Base-by-base conservation (phyloP, 2,797 vertebrate genomes). In the Gambelia wislizenii region DNA sequence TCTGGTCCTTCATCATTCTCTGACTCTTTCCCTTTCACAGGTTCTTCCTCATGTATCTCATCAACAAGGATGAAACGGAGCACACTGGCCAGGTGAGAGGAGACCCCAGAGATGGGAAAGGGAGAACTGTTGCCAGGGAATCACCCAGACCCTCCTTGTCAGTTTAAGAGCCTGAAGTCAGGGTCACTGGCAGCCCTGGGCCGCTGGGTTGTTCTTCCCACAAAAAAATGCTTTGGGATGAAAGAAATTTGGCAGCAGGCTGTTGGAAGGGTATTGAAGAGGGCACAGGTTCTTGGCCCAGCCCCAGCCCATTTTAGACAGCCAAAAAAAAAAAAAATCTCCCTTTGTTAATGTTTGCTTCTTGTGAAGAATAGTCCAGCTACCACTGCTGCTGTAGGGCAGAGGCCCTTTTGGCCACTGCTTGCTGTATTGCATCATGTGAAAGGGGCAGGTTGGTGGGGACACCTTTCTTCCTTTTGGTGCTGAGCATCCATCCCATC, bases 31-130 rank as follows among this genome's bases (percentile, higher is more conserved):
- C 22, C 77, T 90, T 7, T 33, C 89, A 25, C 91, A 99, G 98
- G 98, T 99, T 99, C 96, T 99, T 99, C 97, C 93, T 99, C 94
- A 99, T 99, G 98, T 99, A 99, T 94, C 97, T 99, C 88, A 99
- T 99, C 91, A 99, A 99, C 89, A 99, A 99, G 94, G 98, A 99
- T 10, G 98, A 99, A 95, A 99, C 98, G 0, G 98, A 99, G 91
- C 98, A 99, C 97, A 99, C 98, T 0, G 98, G 98, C 93, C 98
- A 99, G 98, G 98, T 99, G 91, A 91, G 96, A 36, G 20, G 70
- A 6, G 2, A 4, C 20, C 54, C 12, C 20, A 1, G 18, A 47
- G 1, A 20, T 2, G 14, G 30, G 22, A 5, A 12, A 2, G 8
- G 33, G 22, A 36, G 72, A n/a, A 22, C n/a, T 10, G 0, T n/a